These are phyloP conservation scores for Dryadula phaetusa DNA, from an alignment of 2,888 invertebrate genomes.

Conservation along the genomic window DNA sequence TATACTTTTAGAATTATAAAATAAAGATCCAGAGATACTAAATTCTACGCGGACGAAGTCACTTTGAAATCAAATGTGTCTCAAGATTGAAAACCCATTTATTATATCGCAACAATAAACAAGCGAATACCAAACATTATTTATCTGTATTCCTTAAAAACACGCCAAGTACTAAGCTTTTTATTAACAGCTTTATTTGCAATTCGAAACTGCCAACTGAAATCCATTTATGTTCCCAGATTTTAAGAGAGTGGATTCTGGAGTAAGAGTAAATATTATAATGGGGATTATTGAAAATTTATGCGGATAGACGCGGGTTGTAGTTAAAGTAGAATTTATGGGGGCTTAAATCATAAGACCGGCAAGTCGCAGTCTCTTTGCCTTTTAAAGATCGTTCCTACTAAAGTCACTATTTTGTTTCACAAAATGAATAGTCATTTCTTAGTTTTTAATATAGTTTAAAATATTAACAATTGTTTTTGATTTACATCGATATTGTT, in stretches of 20 bases:
- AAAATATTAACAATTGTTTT: background rate
- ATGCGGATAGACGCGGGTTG: conserved; percentile 23
- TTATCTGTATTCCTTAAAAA: conserved; percentile 12
- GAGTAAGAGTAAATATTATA: conserved; percentile 25
- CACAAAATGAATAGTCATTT: background rate
- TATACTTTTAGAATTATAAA: too few relatives aligned
- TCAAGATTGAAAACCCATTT: background rate
- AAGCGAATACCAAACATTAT: conserved; percentile 6
- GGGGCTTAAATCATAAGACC: conserved; percentile 21
- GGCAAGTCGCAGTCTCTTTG: conserved; percentile 18
- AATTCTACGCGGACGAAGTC: too few relatives aligned
- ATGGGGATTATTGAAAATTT: conserved; percentile 25
- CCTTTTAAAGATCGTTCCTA: background rate
- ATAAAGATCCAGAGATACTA: too few relatives aligned
- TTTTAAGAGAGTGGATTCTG: conserved; percentile 25
- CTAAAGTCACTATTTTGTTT: conserved; percentile 9
- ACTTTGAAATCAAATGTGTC: too few relatives aligned
- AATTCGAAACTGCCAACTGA: conserved; percentile 20
- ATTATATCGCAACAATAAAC: conserved; percentile 6
- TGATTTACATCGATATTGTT: too few relatives aligned
- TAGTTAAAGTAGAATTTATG: conserved; percentile 22
- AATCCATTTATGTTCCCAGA: conserved; percentile 23
- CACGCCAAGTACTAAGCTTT: conserved; percentile 10
- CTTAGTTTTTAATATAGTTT: too few relatives aligned
- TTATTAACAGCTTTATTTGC: conserved; percentile 23